phyloP scores from a whole-genome alignment of 2,113 vertebrate genomes.

The Lates calcarifer region DNA sequence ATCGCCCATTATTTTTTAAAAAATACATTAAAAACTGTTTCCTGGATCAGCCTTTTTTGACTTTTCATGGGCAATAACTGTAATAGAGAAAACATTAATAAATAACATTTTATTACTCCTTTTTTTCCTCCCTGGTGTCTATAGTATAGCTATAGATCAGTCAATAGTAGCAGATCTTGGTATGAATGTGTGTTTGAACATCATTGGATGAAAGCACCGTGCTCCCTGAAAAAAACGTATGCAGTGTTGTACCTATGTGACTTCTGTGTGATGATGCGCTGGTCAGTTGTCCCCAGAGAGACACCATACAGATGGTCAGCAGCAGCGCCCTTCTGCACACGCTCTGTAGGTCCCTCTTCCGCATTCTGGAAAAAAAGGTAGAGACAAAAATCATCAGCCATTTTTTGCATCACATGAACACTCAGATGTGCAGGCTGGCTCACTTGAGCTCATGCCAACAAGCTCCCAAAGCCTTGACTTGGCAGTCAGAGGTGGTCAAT shows the following conservation, averaged over 20 bases:
- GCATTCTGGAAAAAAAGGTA: slow-evolving; percentile 85
- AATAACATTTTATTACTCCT: not conserved
- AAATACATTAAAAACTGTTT: slow-evolving; percentile 12
- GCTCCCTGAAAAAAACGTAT: not conserved
- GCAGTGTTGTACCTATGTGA: slow-evolving; percentile 88
- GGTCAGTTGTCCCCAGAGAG: slow-evolving; percentile 90
- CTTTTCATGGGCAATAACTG: not conserved
- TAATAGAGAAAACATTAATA: not conserved
- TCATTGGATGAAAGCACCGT: slow-evolving; percentile 7
- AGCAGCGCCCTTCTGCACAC: slow-evolving; percentile 89
- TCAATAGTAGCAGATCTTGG: slow-evolving; percentile 1
- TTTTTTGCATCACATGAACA: slow-evolving; percentile 43
- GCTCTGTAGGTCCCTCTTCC: slow-evolving; percentile 87
- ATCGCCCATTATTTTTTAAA: slow-evolving; percentile 15
- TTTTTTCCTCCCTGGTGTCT: slow-evolving; percentile 8
- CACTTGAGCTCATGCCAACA: slow-evolving; percentile 27
- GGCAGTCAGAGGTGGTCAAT: slow-evolving; percentile 59
- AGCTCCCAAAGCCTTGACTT: slow-evolving; percentile 34
- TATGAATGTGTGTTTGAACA: slow-evolving; percentile 26
- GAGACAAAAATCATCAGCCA: slow-evolving; percentile 14
- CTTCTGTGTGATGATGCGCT: slow-evolving; percentile 89
- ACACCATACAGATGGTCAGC: slow-evolving; percentile 90
- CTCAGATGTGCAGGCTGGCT: not conserved
- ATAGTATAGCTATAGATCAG: not conserved
- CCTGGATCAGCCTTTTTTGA: not conserved